Base-by-base conservation (phyloP, 2,113 vertebrate genomes). In the Piaya cayana region DNA sequence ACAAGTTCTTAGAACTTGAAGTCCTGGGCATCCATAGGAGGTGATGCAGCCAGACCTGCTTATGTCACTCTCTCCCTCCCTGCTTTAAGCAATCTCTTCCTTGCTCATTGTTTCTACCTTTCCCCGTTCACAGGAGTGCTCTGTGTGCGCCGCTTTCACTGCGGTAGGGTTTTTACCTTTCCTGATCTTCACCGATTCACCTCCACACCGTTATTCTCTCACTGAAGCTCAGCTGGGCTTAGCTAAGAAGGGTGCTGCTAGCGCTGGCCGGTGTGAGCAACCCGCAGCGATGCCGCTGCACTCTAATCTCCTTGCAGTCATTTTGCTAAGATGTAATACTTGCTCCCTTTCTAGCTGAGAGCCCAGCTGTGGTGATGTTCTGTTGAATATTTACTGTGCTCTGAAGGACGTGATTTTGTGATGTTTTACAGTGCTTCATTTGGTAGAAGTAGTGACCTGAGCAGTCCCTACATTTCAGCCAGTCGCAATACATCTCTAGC, bases 371-470 rank as follows among this genome's bases (percentile, higher is more conserved):
- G 70, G 59, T n/a, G 91, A 58, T 93, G 62, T 87, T 63, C 78
- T 92, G 70, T 80, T 84, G 62, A 42, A 47, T 96, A 50, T 88
- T 95, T 25, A 58, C 80, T 93, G 68, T 95, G 92, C 81, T 95
- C 97, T 97, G 96, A 97, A 97, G 96, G 91, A 82, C 88, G 5
- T 97, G 95, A 92, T 97, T 95, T 92, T 98, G 96, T 98, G 96
- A 86, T 98, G 81, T 98, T 97, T 98, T 98, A 91, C 98, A 98
- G 98, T 96, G 97, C 97, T 96, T 98, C 98, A 88, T 97, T 98
- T 97, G 97, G 97, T 98, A 97, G 97, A 95, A 97, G 97, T 97
- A 98, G 97, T 98, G 98, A 98, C 96, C 97, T 97, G 96, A 96
- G 94, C 96, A 97, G 95, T 92, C 97, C 98, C 97, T 97, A 96